These are phyloP conservation scores for Syrphus vitripennis DNA, from an alignment of 2,888 invertebrate genomes.

Conservation along the genomic window DNA sequence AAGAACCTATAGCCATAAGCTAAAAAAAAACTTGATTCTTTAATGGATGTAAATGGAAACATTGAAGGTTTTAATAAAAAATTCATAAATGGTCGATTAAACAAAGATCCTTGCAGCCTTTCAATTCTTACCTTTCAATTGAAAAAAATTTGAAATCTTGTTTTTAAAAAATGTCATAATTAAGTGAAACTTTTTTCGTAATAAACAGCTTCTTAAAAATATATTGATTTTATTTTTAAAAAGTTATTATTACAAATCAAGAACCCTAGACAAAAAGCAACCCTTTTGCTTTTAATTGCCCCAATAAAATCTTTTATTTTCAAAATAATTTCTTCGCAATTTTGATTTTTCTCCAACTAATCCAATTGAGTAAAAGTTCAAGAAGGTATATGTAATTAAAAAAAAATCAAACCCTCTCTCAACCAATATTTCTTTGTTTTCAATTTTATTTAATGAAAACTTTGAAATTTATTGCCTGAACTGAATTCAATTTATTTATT, in stretches of 20 bases:
- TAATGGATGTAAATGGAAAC: no score
- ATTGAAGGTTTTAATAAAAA: no score
- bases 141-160: no score
- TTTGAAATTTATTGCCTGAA: slow-evolving; percentile 15
- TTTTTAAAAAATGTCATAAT: background rate
- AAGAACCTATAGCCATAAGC: no score
- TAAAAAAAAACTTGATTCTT: no score
- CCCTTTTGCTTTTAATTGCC: background rate
- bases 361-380: background rate
- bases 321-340: background rate
- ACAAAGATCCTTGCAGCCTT: no score
- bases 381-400: background rate
- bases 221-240: no score
- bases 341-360: background rate
- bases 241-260: background rate
- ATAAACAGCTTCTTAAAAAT: no score
- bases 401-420: background rate
- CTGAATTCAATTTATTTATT: background rate
- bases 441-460: slow-evolving; percentile 21
- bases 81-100: no score
- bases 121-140: no score
- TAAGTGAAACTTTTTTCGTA: no score
- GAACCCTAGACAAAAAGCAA: background rate
- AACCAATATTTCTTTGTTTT: background rate
- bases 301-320: background rate